Evolutionary conservation across 2,113 vertebrate genomes (phyloP).

Genomic region (Colaptes auratus): DNA sequence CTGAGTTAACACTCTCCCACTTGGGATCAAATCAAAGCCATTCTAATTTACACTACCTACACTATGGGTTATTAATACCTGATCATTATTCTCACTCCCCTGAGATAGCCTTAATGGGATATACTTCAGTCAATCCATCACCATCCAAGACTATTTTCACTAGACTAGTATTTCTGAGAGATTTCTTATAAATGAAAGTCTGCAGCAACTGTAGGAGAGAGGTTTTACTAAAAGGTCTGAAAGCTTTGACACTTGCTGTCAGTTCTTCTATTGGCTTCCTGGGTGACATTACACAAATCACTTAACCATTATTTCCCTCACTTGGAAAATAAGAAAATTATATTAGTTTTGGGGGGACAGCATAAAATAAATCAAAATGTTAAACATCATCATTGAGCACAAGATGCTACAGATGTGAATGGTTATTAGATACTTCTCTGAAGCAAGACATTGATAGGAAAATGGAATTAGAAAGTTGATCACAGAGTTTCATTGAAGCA

Average conservation of each 20-base stretch:
- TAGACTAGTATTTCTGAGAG: neutral
- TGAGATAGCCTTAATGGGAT: neutral
- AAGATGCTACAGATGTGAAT: neutral
- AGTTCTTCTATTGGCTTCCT: neutral
- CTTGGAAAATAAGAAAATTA: neutral
- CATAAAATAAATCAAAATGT: neutral
- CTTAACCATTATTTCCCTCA: neutral
- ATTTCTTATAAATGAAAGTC: neutral
- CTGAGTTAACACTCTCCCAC: neutral
- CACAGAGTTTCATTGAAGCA: neutral
- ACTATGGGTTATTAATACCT: neutral
- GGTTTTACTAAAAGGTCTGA: neutral
- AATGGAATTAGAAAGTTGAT: neutral
- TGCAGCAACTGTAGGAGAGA: rapidly evolving
- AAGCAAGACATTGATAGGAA: neutral
- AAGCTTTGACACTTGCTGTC: neutral
- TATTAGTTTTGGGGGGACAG: neutral
- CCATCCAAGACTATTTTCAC: neutral
- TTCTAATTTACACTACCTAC: neutral
- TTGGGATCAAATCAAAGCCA: neutral
- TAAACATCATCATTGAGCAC: neutral
- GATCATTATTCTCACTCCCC: neutral
- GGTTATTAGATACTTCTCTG: neutral
- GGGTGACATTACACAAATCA: neutral
- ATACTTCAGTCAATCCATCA: neutral